Evolutionary conservation across 92 coral and sea anemone species (phyloP).

Genomic region (Porites cylindrica): DNA sequence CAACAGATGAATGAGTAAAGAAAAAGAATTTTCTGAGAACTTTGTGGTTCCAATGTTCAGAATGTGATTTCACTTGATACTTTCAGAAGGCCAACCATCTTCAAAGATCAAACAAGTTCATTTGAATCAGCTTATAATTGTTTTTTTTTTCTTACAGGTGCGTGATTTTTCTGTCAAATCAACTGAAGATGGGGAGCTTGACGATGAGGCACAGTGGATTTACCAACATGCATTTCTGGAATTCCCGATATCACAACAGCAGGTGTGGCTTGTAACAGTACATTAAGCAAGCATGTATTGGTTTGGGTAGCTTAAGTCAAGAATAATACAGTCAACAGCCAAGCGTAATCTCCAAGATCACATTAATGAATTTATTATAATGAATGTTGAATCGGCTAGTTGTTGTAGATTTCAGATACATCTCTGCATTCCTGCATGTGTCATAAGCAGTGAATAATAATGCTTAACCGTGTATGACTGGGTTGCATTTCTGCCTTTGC

Average conservation of each 20-base stretch:
- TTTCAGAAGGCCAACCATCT: not conserved
- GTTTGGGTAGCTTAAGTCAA: too few relatives aligned
- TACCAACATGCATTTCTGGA: slow-evolving; percentile 92
- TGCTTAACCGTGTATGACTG: too few relatives aligned
- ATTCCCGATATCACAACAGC: slow-evolving; percentile 88
- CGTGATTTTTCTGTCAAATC: slow-evolving; percentile 93
- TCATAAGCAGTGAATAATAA: too few relatives aligned
- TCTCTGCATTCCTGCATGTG: too few relatives aligned
- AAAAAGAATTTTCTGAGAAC: too few relatives aligned
- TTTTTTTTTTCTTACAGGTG: slow-evolving; percentile 29
- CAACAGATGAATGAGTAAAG: too few relatives aligned
- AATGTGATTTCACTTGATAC: not conserved
- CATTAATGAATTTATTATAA: too few relatives aligned
- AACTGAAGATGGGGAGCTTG: slow-evolving; percentile 96
- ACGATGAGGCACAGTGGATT: slow-evolving; percentile 98
- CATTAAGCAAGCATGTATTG: not conserved
- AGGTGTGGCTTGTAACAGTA: slow-evolving; percentile 1
- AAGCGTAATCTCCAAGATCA: too few relatives aligned
- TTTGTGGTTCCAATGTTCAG: too few relatives aligned
- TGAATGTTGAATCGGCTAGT: too few relatives aligned
- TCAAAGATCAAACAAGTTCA: not conserved
- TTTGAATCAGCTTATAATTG: not conserved
- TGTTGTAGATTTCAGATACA: too few relatives aligned
- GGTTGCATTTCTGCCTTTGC: too few relatives aligned
- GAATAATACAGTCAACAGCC: not conserved